These are phyloP conservation scores for Silurus glanis DNA, from an alignment of 2,113 vertebrate genomes.

Conservation along the genomic window DNA sequence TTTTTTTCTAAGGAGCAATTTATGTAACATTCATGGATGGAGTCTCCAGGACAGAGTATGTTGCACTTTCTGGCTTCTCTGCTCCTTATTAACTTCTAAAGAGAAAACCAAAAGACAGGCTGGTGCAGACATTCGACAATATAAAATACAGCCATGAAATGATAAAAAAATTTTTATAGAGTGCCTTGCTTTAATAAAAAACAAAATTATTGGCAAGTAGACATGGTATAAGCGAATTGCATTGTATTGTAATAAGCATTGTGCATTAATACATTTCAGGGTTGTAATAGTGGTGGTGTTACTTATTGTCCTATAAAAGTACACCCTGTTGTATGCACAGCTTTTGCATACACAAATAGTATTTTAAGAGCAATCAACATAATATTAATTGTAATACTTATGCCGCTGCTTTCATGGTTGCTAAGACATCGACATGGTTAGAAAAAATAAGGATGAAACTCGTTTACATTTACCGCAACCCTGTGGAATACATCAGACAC, in stretches of 20 bases:
- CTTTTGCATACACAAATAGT: neutral
- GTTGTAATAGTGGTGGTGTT: neutral
- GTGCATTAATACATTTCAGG: neutral
- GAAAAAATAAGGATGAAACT: neutral
- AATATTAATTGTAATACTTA: neutral
- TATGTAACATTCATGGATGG: neutral
- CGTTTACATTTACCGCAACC: conserved; percentile 4
- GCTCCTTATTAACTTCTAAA: neutral
- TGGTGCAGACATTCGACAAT: neutral
- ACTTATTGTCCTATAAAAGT: neutral
- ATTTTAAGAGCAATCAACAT: neutral
- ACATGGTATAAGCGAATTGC: neutral
- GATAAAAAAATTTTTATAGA: neutral
- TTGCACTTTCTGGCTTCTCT: neutral
- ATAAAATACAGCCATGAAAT: neutral
- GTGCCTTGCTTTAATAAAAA: neutral
- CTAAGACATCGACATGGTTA: neutral
- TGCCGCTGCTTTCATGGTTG: neutral
- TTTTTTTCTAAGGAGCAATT: neutral
- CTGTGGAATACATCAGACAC: neutral
- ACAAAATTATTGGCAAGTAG: neutral
- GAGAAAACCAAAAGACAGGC: neutral
- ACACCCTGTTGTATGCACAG: neutral
- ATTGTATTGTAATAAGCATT: neutral
- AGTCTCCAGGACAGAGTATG: neutral